Percentiles rank a stretch among this genome's conserved stretches.
Conservation (phyloP, 1,140 invertebrate genomes). For the Drosophila obscura region DNA sequence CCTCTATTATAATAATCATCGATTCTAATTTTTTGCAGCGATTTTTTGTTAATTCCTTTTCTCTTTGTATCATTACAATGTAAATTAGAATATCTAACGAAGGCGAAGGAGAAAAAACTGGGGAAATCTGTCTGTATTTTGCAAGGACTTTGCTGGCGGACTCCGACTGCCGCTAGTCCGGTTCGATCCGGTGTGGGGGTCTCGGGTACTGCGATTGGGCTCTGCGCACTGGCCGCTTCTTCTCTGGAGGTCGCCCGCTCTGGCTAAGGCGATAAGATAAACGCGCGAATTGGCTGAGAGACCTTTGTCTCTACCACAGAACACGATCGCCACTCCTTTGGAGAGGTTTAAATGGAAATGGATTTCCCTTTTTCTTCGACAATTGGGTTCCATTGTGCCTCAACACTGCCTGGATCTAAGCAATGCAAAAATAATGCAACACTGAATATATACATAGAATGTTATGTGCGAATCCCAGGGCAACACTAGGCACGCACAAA, state of each 20-base stretch:
- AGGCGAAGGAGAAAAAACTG: no score
- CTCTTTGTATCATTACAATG: no score
- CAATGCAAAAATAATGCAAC: no score
- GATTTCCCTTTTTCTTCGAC: no score
- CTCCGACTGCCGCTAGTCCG: background rate
- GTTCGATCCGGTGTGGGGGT: slow-evolving; percentile 24
- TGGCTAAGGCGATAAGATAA: slow-evolving; percentile 35
- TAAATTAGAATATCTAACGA: no score
- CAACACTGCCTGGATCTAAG: no score
- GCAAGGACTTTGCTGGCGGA: background rate
- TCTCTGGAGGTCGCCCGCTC: background rate
- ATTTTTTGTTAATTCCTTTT: slow-evolving; percentile 1
- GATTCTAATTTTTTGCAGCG: background rate
- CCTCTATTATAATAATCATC: background rate
- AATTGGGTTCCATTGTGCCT: no score
- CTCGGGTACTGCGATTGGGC: slow-evolving; percentile 22
- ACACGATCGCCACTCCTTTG: background rate
- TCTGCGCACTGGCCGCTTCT: background rate
- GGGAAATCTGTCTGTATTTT: slow-evolving; percentile 6
- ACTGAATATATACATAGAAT: no score
- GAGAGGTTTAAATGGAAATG: no score
- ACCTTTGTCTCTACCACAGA: slow-evolving; percentile 2
- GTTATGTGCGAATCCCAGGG: no score
- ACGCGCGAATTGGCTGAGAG: slow-evolving; percentile 9
- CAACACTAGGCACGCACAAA: no score